A percentile compares a stretch with the other conserved stretches of the same genome.
Conservation (phyloP, 2,797 vertebrate species). For the Ispidina lecontei region DNA sequence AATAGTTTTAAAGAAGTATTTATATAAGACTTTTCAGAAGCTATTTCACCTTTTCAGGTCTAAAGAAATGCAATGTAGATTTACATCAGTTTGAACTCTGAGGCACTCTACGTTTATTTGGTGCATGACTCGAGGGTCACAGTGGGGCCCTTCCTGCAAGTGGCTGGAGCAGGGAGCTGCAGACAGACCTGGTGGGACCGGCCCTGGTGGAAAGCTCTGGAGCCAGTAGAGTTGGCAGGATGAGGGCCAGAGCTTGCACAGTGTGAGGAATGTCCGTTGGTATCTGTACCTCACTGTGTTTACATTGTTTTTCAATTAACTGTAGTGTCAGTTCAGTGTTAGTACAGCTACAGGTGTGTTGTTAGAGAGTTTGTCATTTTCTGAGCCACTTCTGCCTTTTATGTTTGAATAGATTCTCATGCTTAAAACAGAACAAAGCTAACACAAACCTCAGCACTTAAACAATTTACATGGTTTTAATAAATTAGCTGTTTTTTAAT, state of each 20-base stretch:
- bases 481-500: background rate
- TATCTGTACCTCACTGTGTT: conserved; percentile 12
- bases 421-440: background rate
- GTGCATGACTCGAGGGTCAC: background rate
- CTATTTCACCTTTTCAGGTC: background rate
- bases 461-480: conserved; percentile 4
- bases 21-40: conserved; percentile 28
- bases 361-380: background rate
- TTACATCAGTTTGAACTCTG: background rate
- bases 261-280: background rate
- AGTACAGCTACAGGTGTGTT: background rate
- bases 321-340: background rate
- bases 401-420: background rate
- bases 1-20: conserved; percentile 5
- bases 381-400: conserved; percentile 29
- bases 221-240: background rate
- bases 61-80: background rate
- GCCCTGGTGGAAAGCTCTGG: background rate
- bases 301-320: background rate
- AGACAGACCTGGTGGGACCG: rapidly evolving
- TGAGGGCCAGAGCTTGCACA: background rate
- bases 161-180: background rate
- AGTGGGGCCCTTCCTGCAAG: background rate
- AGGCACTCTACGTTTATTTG: conserved; percentile 3
- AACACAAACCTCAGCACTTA: background rate